phyloP scores from a whole-genome alignment of 2,113 vertebrate species.

The Pseudopodoces humilis region DNA sequence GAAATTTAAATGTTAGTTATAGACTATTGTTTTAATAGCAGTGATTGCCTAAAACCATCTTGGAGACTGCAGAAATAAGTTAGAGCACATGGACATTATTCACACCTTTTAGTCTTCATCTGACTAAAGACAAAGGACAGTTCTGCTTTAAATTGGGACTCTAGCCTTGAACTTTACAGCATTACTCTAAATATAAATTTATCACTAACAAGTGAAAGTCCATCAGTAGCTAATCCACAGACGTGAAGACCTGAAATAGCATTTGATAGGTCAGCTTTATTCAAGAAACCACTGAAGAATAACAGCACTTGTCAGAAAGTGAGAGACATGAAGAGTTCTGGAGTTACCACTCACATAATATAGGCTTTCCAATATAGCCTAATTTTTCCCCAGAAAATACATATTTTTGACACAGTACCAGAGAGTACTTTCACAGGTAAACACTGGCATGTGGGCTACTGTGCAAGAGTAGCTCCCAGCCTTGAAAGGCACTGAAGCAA shows the following conservation, averaged over 20 bases:
- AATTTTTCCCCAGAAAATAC: background rate
- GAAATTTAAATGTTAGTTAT: background rate
- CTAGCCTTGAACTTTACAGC: background rate
- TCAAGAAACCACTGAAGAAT: background rate
- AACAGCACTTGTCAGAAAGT: background rate
- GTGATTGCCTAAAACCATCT: background rate
- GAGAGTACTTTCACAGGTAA: background rate
- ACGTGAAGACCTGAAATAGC: background rate
- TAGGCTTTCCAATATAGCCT: background rate
- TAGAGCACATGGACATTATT: background rate
- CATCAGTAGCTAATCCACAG: background rate
- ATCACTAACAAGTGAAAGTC: background rate
- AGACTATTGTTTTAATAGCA: background rate
- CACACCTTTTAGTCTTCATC: background rate
- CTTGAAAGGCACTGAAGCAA: background rate
- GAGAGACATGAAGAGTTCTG: background rate
- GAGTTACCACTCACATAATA: background rate
- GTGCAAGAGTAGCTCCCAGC: background rate
- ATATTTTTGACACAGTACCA: background rate
- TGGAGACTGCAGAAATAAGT: background rate
- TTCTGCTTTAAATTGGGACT: background rate
- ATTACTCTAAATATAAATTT: background rate
- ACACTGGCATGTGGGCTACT: background rate
- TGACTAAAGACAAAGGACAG: background rate
- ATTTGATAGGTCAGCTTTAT: background rate